Base-by-base conservation (phyloP, 2,797 vertebrate species). In the Aplochiton taeniatus region DNA sequence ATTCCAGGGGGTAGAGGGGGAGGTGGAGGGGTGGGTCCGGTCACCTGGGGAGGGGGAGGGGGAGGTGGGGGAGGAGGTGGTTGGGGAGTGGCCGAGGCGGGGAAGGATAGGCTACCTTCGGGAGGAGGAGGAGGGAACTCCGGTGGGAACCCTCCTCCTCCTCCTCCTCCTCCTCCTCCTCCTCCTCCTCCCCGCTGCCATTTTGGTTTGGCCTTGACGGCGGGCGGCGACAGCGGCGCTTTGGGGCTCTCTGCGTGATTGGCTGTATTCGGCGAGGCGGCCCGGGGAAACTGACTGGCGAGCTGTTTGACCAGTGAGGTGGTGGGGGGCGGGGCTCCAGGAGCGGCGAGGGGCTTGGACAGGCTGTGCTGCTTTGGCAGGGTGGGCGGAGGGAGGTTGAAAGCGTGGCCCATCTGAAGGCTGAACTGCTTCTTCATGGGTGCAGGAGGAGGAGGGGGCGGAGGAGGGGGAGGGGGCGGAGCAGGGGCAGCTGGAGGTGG, bases 131-230 rank as follows among this genome's bases (percentile, higher is more conserved):
- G 94, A 0, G 96, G 96, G 18, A 97, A 97, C 47, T 96, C 95
- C 0, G 94, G 93, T 4, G 88, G 95, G 60, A 78, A 85, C 0
- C 73, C 58, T 69, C 82, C 89, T 0, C 91, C 85, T 20, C 85
- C 87, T 4, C 87, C 95, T 60, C 78, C 85, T 0, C 73, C 58
- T 69, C 82, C 89, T 0, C 91, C 85, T 20, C 85, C 86, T 1
- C 90, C 86, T 1, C 83, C 86, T 0, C 84, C 86, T 47, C 86
- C 68, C 0, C 93, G 95, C 84, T 97, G 96, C 96, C 96, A 98
- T 83, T 93, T 95, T 71, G 96, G 96, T 83, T 98, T 98, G 50
- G 93, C 93, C 81, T 97, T 98, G 52, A 98, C 96, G 7, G 95
- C 94, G 10, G 96, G 96, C 9, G 95, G 95, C 0, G 95, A 98